Conservation (phyloP, 1,140 invertebrate genomes). For the Solenopsis fugax region DNA sequence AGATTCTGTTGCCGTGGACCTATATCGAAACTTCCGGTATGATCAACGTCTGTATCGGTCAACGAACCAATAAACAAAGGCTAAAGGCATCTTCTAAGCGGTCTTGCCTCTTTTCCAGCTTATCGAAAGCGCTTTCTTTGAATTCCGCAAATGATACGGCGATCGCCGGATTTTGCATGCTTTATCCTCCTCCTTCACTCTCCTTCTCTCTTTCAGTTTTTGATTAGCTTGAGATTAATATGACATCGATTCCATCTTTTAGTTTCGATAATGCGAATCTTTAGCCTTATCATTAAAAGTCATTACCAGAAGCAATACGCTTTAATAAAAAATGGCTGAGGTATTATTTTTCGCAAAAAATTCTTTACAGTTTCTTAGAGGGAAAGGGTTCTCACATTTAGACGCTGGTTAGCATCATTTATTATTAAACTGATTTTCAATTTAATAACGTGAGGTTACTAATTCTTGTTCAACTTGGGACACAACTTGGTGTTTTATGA, state of each 20-base stretch:
- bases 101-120: slow-evolving; percentile 3
- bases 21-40: slow-evolving; percentile 7
- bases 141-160: slow-evolving; percentile 28
- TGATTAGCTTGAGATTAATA: slow-evolving; percentile 26
- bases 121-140: slow-evolving; percentile 44
- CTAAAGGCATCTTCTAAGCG: slow-evolving; percentile 14
- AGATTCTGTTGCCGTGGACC: slow-evolving; percentile 42
- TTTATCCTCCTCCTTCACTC: not conserved
- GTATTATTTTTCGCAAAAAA: too few relatives aligned
- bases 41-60: slow-evolving; percentile 44
- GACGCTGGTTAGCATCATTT: too few relatives aligned
- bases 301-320: not conserved
- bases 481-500: too few relatives aligned
- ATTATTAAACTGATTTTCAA: too few relatives aligned
- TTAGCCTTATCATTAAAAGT: not conserved
- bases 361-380: too few relatives aligned
- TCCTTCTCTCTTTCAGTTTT: not conserved
- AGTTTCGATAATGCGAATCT: not conserved
- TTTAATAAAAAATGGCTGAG: not conserved
- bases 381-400: too few relatives aligned
- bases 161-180: slow-evolving; percentile 5
- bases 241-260: not conserved
- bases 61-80: slow-evolving; percentile 52
- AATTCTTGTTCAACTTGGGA: too few relatives aligned
- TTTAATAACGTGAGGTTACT: too few relatives aligned